Conservation (phyloP, 2,113 vertebrate species). For the Otus sunia region DNA sequence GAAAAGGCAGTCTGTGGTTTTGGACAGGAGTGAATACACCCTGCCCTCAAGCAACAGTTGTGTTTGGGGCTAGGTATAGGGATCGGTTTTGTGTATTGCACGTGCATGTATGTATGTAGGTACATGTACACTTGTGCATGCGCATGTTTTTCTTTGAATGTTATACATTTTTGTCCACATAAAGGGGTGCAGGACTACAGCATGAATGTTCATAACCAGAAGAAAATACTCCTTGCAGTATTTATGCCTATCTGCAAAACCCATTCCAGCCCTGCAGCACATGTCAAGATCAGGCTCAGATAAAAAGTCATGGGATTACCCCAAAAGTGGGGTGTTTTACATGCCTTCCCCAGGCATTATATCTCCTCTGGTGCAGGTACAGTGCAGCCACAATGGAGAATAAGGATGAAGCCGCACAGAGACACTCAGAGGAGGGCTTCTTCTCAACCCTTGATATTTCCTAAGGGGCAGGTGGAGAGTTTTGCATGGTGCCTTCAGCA, state of each 20-base stretch:
- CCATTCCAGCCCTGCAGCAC: neutral
- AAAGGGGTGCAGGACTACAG: neutral
- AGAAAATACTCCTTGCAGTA: neutral
- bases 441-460: neutral
- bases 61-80: neutral
- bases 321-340: neutral
- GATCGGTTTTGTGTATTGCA: neutral
- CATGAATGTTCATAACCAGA: neutral
- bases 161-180: neutral
- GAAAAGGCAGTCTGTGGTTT: neutral
- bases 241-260: neutral
- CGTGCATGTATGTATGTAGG: neutral
- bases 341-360: neutral
- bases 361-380: neutral
- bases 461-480: neutral
- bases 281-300: neutral
- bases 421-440: neutral
- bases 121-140: neutral
- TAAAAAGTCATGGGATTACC: neutral
- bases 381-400: neutral
- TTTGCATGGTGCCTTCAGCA: neutral
- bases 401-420: neutral
- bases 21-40: neutral
- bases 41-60: neutral
- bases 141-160: neutral